Conservation (phyloP, 2,113 vertebrate species). For the Paratilapia polleni region DNA sequence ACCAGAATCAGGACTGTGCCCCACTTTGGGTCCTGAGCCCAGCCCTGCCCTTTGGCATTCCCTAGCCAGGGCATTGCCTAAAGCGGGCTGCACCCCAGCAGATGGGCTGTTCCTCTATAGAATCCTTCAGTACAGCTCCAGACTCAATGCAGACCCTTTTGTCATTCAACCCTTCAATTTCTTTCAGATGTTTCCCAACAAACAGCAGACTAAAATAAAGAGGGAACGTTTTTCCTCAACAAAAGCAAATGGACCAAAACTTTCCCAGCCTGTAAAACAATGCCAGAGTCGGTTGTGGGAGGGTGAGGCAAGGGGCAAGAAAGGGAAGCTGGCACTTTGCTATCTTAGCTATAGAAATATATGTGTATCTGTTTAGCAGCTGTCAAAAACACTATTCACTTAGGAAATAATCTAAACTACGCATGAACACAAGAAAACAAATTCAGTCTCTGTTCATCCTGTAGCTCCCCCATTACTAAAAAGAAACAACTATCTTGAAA, state of each 20-base stretch:
- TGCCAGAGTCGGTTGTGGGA: conserved; percentile 68
- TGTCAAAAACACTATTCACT: conserved; percentile 31
- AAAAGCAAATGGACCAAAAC: conserved; percentile 80
- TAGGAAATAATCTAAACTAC: not conserved
- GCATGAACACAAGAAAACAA: conserved; percentile 6
- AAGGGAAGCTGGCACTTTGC: conserved; percentile 74
- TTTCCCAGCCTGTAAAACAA: conserved; percentile 81
- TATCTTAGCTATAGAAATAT: conserved; percentile 83
- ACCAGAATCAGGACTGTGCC: conserved; percentile 46
- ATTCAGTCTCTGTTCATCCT: not conserved
- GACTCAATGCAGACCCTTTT: conserved; percentile 77
- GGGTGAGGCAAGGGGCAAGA: conserved; percentile 62
- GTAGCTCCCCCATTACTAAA: not conserved
- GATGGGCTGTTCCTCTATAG: conserved; percentile 75
- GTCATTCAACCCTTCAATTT: conserved; percentile 79
- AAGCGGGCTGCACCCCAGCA: conserved; percentile 58
- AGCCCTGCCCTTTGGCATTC: conserved; percentile 55
- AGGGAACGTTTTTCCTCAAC: conserved; percentile 67
- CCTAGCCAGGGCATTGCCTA: conserved; percentile 62
- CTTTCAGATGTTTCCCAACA: conserved; percentile 85
- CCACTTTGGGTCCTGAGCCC: conserved; percentile 27
- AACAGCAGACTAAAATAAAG: conserved; percentile 82
- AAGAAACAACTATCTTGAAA: not conserved
- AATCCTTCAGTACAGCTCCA: conserved; percentile 63
- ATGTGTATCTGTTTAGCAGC: conserved; percentile 58